These are phyloP conservation scores for Poeciliopsis paucimaculata DNA, from an alignment of 2,797 vertebrate species.

Conservation along the genomic window DNA sequence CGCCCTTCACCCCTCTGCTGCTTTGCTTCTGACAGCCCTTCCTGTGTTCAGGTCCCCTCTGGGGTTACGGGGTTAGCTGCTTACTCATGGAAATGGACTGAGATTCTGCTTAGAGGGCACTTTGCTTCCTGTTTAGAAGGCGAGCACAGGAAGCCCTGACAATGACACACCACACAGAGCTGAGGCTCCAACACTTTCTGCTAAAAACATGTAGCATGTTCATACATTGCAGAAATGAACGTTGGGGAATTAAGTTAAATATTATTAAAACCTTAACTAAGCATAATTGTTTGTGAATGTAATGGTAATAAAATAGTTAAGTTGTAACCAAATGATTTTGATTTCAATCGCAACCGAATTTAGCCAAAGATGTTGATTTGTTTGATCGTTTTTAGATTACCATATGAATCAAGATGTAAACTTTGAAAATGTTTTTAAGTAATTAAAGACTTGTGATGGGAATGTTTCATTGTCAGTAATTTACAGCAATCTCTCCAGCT, in stretches of 20 bases:
- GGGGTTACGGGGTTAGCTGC: constrained; percentile 75
- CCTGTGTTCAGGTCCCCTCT: constrained; percentile 62
- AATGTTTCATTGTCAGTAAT: background rate
- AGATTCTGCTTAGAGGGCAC: constrained; percentile 79
- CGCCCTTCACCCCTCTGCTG: constrained; percentile 19
- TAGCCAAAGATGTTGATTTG: background rate
- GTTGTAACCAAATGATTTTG: background rate
- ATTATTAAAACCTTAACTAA: too few relatives aligned
- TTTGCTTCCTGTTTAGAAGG: constrained; percentile 76
- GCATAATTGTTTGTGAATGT: background rate
- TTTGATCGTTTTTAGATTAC: background rate
- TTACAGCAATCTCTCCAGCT: background rate
- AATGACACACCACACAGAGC: constrained; percentile 71
- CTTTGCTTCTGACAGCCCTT: constrained; percentile 43
- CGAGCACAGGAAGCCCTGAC: constrained; percentile 73
- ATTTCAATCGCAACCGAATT: background rate
- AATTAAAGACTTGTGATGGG: background rate
- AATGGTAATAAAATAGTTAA: background rate
- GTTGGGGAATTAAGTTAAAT: background rate
- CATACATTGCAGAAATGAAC: background rate
- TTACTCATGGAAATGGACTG: constrained; percentile 80
- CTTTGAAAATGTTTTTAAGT: background rate
- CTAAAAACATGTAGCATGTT: constrained; percentile 7
- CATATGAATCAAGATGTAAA: background rate
- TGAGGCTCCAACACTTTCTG: constrained; percentile 45